phyloP scores from a whole-genome alignment of 2,113 vertebrate genomes.

The Gila orcuttii region DNA sequence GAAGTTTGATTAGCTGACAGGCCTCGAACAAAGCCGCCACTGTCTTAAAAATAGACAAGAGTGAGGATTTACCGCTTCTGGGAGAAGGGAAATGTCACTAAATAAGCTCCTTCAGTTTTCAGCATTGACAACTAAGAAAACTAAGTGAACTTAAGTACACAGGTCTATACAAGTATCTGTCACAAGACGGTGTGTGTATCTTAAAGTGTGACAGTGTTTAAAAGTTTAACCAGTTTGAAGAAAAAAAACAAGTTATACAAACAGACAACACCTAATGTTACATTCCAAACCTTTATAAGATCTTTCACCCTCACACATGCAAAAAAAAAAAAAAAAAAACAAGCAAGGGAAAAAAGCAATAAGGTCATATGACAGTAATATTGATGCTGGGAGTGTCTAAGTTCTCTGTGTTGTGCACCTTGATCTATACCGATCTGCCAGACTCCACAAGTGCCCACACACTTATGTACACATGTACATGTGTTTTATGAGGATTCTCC shows the following conservation, averaged over 20 bases:
- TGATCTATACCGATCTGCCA: background rate
- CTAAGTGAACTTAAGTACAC: background rate
- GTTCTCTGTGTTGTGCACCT: background rate
- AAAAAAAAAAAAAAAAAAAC: background rate
- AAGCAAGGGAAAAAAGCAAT: background rate
- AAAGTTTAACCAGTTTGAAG: background rate
- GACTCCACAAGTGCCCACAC: background rate
- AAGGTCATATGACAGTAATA: background rate
- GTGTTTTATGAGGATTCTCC: too few relatives aligned
- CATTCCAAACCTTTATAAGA: background rate
- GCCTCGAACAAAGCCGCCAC: conserved; percentile 20
- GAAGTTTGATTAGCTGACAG: conserved; percentile 30
- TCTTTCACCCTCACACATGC: background rate
- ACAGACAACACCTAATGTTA: background rate
- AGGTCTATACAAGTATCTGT: background rate
- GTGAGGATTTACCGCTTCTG: conserved; percentile 10
- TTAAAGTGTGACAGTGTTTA: background rate
- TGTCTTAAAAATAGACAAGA: conserved; percentile 14
- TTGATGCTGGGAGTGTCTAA: conserved; percentile 15
- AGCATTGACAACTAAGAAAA: conserved; percentile 1
- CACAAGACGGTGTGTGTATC: background rate
- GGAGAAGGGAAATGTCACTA: background rate
- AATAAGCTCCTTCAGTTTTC: background rate
- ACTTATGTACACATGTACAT: too few relatives aligned
- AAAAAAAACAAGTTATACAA: background rate